Evolutionary conservation across 2,888 invertebrate genomes (phyloP).

Genomic region (Lordiphosa andalusiaca): DNA sequence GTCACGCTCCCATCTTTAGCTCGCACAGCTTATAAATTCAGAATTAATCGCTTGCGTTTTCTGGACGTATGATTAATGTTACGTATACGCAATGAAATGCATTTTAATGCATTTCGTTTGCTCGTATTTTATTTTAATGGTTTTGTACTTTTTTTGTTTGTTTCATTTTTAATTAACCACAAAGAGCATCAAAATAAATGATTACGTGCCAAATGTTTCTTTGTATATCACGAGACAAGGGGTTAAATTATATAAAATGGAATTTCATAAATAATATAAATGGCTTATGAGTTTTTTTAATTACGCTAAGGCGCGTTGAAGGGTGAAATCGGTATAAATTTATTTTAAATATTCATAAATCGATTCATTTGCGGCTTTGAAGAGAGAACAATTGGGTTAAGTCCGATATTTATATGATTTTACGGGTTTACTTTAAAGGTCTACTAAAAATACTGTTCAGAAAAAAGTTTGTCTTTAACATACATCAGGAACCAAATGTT

Average conservation of each 20-base stretch:
- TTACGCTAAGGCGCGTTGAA: conserved; percentile 9
- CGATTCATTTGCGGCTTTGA: conserved; percentile 1
- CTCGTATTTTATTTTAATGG: conserved; percentile 21
- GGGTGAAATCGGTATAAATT: conserved; percentile 11
- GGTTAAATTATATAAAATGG: conserved; percentile 16
- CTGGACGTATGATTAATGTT: conserved; percentile 33
- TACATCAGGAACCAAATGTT: too few relatives aligned
- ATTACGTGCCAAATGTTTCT: conserved; percentile 19
- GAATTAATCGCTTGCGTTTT: conserved; percentile 2
- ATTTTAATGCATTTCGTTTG: conserved; percentile 15
- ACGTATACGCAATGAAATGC: conserved; percentile 13
- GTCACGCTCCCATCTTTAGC: too few relatives aligned
- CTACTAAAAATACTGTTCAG: too few relatives aligned
- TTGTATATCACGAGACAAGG: background rate
- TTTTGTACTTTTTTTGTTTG: conserved; percentile 1
- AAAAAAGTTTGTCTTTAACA: too few relatives aligned
- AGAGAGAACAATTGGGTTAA: background rate
- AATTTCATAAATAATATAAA: conserved; percentile 17
- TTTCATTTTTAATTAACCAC: conserved; percentile 46
- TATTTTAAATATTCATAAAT: conserved; percentile 1
- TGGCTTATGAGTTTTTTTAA: conserved; percentile 10
- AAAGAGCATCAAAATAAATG: conserved; percentile 40
- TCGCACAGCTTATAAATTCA: too few relatives aligned
- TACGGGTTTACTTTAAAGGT: too few relatives aligned
- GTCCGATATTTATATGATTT: too few relatives aligned